Percentiles rank a stretch among this genome's conserved stretches.
phyloP scores from a whole-genome alignment of 2,797 vertebrate genomes.

The Taenioides sp. region DNA sequence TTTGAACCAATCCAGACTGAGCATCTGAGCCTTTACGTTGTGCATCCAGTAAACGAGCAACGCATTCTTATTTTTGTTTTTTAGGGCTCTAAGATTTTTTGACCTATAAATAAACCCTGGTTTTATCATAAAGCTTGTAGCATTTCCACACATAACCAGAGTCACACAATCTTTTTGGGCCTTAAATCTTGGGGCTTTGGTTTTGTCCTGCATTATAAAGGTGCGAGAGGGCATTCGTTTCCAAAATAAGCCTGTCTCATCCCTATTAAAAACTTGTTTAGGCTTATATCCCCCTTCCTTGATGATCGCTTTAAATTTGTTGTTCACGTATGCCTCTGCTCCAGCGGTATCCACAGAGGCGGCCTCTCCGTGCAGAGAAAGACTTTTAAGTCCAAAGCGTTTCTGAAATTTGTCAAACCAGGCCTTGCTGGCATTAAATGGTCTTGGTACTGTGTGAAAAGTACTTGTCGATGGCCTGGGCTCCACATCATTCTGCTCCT shows the following conservation, averaged over 20 bases:
- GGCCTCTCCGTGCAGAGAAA: constrained; percentile 10
- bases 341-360: neutral
- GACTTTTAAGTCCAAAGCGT: constrained; percentile 24
- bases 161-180: constrained; percentile 22
- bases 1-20: neutral
- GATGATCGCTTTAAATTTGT: too few species aligned
- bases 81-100: constrained; percentile 21
- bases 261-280: constrained; percentile 34
- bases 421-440: too few species aligned
- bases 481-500: too few species aligned
- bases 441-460: too few species aligned
- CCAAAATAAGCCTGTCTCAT: constrained; percentile 32
- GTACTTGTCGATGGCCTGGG: too few species aligned
- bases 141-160: constrained; percentile 35
- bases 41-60: constrained; percentile 36
- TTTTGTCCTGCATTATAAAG: constrained; percentile 20
- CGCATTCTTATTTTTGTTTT: constrained; percentile 26
- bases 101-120: constrained; percentile 26
- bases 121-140: constrained; percentile 28
- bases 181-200: constrained; percentile 20
- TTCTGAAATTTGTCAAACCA: constrained; percentile 36
- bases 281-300: neutral
- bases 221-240: constrained; percentile 25
- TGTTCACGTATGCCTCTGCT: neutral
- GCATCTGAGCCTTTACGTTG: neutral